Evolutionary conservation across 2,888 invertebrate species (phyloP).

Genomic region (Icerya purchasi): DNA sequence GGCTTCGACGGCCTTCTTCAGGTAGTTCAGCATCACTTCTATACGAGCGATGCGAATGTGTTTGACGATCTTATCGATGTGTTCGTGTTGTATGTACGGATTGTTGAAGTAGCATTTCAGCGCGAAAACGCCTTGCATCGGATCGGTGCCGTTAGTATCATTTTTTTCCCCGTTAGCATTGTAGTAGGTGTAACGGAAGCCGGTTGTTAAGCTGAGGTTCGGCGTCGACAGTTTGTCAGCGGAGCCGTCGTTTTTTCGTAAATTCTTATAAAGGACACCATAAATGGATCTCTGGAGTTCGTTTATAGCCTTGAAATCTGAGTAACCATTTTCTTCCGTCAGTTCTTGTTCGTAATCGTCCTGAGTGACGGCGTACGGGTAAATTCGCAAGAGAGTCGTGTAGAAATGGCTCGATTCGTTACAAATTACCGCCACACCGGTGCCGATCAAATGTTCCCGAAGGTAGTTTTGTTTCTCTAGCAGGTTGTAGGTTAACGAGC

Average conservation of each 20-base stretch:
- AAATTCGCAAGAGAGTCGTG: neutral
- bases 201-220: neutral
- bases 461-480: neutral
- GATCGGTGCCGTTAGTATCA: neutral
- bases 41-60: neutral
- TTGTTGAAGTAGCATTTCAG: neutral
- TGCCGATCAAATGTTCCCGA: neutral
- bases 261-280: neutral
- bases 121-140: neutral
- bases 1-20: neutral
- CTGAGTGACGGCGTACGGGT: neutral
- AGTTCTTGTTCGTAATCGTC: neutral
- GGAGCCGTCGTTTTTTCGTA: neutral
- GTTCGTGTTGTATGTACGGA: neutral
- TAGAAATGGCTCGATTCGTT: neutral
- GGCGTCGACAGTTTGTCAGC: neutral
- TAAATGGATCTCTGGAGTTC: neutral
- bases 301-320: neutral
- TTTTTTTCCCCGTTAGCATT: neutral
- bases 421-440: neutral
- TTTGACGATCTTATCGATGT: neutral
- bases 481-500: neutral
- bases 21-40: neutral
- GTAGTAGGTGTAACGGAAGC: neutral
- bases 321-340: neutral